Percentiles rank a stretch among this genome's conserved stretches.
phyloP scores from a whole-genome alignment of 2,113 vertebrate genomes.

The Scolopax mira region DNA sequence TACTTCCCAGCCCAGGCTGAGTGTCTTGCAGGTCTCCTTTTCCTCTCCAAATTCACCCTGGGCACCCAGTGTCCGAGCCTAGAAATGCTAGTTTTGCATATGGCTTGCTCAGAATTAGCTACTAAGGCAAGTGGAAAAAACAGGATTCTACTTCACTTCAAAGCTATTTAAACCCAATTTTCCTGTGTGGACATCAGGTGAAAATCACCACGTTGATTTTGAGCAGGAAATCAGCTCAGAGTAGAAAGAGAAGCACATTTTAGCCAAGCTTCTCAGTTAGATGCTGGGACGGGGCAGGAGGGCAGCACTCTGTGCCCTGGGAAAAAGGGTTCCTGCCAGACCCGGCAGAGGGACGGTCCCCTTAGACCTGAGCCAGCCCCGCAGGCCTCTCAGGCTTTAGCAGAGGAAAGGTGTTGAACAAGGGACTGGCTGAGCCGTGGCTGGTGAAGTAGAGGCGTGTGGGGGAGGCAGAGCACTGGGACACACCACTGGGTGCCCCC shows the following conservation, averaged over 20 bases:
- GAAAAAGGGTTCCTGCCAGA: background rate
- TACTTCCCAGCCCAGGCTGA: background rate
- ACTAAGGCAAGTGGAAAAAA: background rate
- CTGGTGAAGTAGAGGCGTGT: background rate
- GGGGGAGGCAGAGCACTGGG: background rate
- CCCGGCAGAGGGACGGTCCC: background rate
- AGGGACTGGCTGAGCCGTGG: background rate
- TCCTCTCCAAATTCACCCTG: background rate
- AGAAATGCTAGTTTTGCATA: background rate
- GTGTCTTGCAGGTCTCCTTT: background rate
- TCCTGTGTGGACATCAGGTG: background rate
- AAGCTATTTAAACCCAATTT: background rate
- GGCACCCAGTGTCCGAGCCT: background rate
- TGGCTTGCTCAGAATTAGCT: background rate
- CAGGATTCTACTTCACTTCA: background rate
- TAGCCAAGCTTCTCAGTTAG: background rate
- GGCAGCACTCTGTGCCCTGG: background rate
- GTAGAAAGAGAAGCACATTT: background rate
- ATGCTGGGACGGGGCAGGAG: background rate
- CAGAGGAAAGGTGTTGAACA: background rate
- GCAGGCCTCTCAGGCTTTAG: background rate
- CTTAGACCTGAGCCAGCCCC: background rate
- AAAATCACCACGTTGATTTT: background rate
- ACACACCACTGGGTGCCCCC: background rate
- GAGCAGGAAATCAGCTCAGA: background rate